These are phyloP conservation scores for Pachliopta kotzebuea DNA, from an alignment of 2,888 invertebrate genomes.

Conservation along the genomic window DNA sequence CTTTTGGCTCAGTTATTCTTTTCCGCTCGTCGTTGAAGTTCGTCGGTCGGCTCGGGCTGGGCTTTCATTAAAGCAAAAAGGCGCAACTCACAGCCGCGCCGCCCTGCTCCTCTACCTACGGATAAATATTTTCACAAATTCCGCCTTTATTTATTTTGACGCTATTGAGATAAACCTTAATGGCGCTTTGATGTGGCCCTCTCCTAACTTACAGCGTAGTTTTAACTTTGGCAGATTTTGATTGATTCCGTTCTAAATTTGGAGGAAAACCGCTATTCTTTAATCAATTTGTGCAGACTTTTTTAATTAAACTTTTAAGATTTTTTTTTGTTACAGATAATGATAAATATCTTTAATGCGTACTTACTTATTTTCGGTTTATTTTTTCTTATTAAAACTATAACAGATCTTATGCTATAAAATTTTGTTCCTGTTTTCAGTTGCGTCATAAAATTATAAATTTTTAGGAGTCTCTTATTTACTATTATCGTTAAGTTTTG, in stretches of 20 bases:
- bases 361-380: not conserved
- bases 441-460: no score
- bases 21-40: slow-evolving; percentile 61
- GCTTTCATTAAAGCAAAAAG: slow-evolving; percentile 74
- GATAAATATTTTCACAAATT: slow-evolving; percentile 75
- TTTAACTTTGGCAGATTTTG: slow-evolving; percentile 68
- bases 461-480: no score
- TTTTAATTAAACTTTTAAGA: slow-evolving; percentile 12
- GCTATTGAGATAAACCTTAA: slow-evolving; percentile 75
- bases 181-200: slow-evolving; percentile 75
- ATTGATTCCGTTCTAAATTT: slow-evolving; percentile 69
- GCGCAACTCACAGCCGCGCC: slow-evolving; percentile 57
- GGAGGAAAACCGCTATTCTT: slow-evolving; percentile 29
- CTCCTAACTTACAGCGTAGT: slow-evolving; percentile 50
- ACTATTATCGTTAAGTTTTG: no score
- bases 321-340: not conserved
- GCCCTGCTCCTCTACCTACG: slow-evolving; percentile 53
- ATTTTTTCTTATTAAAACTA: not conserved
- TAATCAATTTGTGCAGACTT: slow-evolving; percentile 22
- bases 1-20: slow-evolving; percentile 52
- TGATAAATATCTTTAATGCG: not conserved
- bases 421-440: no score
- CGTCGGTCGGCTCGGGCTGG: slow-evolving; percentile 56
- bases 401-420: no score
- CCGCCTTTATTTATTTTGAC: slow-evolving; percentile 73